Evolutionary conservation across 1,140 invertebrate species (phyloP), one percentile per base, ranked within the genome.

Genomic region (Thaumatotibia leucotreta): DNA sequence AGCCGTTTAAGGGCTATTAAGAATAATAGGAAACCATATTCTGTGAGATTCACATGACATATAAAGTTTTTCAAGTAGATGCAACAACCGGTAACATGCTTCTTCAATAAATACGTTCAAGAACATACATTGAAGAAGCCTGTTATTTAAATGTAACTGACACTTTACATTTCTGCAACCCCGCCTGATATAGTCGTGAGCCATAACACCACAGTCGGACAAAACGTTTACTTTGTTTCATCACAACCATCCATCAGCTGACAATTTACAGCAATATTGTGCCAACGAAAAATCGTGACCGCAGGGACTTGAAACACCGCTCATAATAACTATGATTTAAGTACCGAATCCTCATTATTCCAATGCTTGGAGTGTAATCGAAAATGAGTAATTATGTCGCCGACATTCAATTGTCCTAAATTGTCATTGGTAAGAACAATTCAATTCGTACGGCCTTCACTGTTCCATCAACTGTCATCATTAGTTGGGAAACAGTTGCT

Each of bases 401-500:
- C 72, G 74, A 66, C 74, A 79, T 84, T 82, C 81, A 79, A 84
- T 85, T 81, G 83, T 83, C 73, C 72, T 67, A 75, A 81, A 80
- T 76, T 69, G 74, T 78, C 76, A 77, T 75, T 79, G 74, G 52
- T 64, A 50, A 69, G 71, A 81, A 79, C 80, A 83, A 79, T 79
- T 70, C 69, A 33, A 58, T 58, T 63, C 33, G 35, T 65, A 35
- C 29, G 64, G 58, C 70, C 70, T 75, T 77, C 71, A 20, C 24
- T 58, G 52, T 29, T 58, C 52, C 52, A 58, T 58, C 23, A 27
- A 52, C 52, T 58, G 52, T 58, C 52, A 58, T 58, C 52, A 27
- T 4, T 29, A n/a, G 52, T 58, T 58, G 52, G 24, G 52, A 58
- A 29, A 58, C 52, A 6, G 52, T 58, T 29, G 52, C 52, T 58